Evolutionary conservation across 2,888 invertebrate species (phyloP).

Genomic region (Rhogogaster chlorosoma): DNA sequence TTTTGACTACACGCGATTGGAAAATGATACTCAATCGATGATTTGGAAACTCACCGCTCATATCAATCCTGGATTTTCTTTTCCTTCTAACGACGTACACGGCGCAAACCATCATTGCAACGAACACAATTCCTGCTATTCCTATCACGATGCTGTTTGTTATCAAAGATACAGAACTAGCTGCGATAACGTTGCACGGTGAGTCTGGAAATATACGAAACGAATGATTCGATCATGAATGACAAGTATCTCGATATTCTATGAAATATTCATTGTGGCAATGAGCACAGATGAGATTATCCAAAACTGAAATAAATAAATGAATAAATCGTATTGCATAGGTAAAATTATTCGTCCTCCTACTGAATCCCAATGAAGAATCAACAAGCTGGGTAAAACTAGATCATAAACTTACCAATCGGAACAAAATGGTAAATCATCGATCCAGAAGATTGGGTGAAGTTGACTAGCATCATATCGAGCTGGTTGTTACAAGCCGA

Average conservation of each 20-base stretch:
- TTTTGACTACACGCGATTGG: background rate
- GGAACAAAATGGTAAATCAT: slow-evolving; percentile 7
- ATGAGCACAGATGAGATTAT: background rate
- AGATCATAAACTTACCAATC: background rate
- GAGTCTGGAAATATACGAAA: background rate
- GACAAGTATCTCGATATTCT: background rate
- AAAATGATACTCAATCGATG: background rate
- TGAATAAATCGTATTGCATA: background rate
- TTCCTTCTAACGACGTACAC: slow-evolving; percentile 5
- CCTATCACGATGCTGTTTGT: background rate
- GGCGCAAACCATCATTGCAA: background rate
- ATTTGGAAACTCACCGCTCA: background rate
- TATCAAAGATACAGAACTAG: background rate
- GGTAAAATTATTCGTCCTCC: background rate
- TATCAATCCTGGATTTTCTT: background rate
- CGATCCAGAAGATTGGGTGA: background rate
- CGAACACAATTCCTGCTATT: background rate
- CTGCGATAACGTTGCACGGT: slow-evolving; percentile 7
- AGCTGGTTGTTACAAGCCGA: background rate
- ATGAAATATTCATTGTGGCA: background rate
- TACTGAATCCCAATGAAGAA: background rate
- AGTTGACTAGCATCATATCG: background rate
- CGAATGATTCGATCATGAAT: background rate
- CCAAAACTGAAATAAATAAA: background rate
- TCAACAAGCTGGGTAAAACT: background rate